Evolutionary conservation across 2,888 invertebrate species (phyloP), one percentile per base, ranked within the genome.

Genomic region (Spilosoma lubricipeda): DNA sequence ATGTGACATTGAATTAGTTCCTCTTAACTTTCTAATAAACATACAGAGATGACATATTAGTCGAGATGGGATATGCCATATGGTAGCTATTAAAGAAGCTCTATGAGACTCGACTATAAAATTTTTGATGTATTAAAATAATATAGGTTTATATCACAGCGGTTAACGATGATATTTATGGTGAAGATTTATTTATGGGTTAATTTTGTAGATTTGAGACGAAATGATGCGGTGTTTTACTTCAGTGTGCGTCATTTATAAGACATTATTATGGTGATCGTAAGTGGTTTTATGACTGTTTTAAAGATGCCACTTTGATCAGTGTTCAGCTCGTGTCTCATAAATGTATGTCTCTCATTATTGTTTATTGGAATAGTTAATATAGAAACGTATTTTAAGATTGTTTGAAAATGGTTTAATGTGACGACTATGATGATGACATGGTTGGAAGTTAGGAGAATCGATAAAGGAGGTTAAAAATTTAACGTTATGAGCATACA

Each of bases 1-100:
- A 93, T 91, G 90, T 89, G 90, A 85, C 90, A 88, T 88, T 89
- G 91, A 94, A 92, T 94, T 93, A 92, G 92, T 88, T 85, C 80
- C 87, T 88, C 88, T 90, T 90, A 90, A 90, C 84, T 90, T 90
- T 88, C 83, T 86, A 89, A 93, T 92, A 93, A 93, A 94, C 90
- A 90, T 90, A 90, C 86, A 86, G 77, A 82, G 84, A 83, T 85
- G 87, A 87, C 82, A 80, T 86, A 85, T 83, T 81, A 80, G 82
- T 77, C 81, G 85, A 83, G 85, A 85, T 81, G 85, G 75, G 79
- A 79, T 82, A 80, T 74, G 78, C 78, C 81, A 81, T 74, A 78
- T 86, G 81, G 85, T 86, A 84, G 82, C 77, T 80, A 81, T 84
- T 80, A 80, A 80, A 80, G 69, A 70, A 74, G 52, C 70, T 63